These are phyloP conservation scores for Portunus trituberculatus DNA, from an alignment of 1,140 invertebrate species.

Conservation along the genomic window DNA sequence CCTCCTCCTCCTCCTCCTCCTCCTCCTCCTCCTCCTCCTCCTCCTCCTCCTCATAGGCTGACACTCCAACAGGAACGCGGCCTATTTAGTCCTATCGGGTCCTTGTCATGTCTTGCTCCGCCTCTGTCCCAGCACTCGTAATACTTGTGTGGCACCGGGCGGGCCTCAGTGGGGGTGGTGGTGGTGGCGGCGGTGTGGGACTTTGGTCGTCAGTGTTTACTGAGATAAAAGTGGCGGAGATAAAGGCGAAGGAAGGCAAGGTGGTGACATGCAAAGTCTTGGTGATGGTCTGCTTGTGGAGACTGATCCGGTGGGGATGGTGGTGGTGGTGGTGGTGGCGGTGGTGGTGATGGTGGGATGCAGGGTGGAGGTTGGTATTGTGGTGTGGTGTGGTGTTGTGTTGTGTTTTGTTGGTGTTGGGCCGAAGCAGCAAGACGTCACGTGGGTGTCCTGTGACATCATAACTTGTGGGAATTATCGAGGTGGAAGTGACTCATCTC, in stretches of 20 bases:
- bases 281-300: neutral
- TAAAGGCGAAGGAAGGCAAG: too few relatives aligned
- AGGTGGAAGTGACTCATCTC: neutral
- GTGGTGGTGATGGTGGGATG: neutral
- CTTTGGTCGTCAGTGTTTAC: too few relatives aligned
- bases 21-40: neutral
- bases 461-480: neutral
- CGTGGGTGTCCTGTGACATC: neutral
- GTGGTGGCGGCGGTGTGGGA: neutral
- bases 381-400: neutral
- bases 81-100: too few relatives aligned
- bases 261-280: neutral
- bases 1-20: constrained; percentile 29
- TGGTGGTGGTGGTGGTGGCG: neutral
- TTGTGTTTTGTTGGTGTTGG: neutral
- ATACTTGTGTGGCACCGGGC: too few relatives aligned
- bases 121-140: too few relatives aligned
- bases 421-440: neutral
- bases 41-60: too few relatives aligned
- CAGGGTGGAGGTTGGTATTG: neutral
- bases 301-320: neutral
- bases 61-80: too few relatives aligned
- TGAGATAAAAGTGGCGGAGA: too few relatives aligned
- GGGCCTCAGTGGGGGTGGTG: too few relatives aligned
- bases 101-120: too few relatives aligned